Percentiles rank a stretch among this genome's conserved stretches.
Conservation (phyloP, 2,797 vertebrate genomes). For the Coilia nasus region DNA sequence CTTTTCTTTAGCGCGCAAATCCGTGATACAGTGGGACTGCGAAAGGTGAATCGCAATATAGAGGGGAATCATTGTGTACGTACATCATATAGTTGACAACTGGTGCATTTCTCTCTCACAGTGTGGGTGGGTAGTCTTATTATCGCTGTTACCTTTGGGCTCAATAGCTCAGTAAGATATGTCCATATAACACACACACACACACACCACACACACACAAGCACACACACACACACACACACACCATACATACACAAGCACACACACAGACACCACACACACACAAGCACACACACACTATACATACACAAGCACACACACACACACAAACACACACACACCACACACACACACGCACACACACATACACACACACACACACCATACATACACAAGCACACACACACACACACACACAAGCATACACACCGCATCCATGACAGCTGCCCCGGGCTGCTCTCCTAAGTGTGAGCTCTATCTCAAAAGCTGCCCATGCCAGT, state of each 20-base stretch:
- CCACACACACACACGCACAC: too few species aligned
- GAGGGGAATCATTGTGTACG: too few species aligned
- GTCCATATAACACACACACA: not conserved
- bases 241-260: not conserved
- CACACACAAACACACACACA: not conserved
- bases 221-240: too few species aligned
- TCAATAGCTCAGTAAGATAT: not conserved
- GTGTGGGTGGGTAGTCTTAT: not conserved
- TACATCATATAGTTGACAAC: too few species aligned
- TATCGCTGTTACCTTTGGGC: not conserved
- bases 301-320: not conserved
- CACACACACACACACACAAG: constrained; percentile 11
- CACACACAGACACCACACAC: not conserved
- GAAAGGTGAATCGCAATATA: too few species aligned
- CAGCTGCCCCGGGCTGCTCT: not conserved
- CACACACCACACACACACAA: too few species aligned
- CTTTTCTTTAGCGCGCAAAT: too few species aligned
- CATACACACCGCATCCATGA: not conserved
- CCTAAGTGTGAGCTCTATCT: not conserved
- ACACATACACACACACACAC: too few species aligned
- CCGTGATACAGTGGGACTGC: too few species aligned
- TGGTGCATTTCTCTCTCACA: not conserved
- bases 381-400: not conserved
- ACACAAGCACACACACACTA: constrained; percentile 2
- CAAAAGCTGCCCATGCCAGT: not conserved